Percentiles rank a stretch among this genome's conserved stretches.
phyloP scores from a whole-genome alignment of 2,888 invertebrate species.

The Amorpha juglandis region DNA sequence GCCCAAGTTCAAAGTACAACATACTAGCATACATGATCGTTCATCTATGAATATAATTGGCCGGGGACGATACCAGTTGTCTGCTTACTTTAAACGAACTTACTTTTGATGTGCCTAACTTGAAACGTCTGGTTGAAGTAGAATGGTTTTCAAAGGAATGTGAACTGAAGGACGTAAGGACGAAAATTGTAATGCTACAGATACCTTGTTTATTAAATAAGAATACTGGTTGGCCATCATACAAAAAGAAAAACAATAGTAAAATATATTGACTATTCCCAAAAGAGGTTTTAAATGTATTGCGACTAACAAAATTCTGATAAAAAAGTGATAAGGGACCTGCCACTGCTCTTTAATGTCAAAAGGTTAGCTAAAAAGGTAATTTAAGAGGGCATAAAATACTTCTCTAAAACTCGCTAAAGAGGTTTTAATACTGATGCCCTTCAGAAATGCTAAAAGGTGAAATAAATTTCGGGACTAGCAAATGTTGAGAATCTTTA shows the following conservation, averaged over 20 bases:
- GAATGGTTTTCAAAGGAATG: not conserved
- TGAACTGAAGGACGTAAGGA: not conserved
- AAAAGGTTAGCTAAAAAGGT: not conserved
- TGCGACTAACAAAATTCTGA: not conserved
- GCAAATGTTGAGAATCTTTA: not conserved
- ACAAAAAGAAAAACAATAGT: too few species aligned
- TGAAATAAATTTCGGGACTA: not conserved
- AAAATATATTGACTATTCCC: too few species aligned
- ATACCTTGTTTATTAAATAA: too few species aligned
- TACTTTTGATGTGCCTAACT: conserved; percentile 56
- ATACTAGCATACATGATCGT: conserved; percentile 55
- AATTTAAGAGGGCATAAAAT: not conserved
- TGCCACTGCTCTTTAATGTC: not conserved
- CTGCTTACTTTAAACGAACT: conserved; percentile 65
- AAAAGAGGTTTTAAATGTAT: not conserved
- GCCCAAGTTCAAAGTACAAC: conserved; percentile 14
- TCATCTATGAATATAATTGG: conserved; percentile 79
- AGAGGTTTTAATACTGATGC: conserved; percentile 3
- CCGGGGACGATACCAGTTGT: conserved; percentile 50
- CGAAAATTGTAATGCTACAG: not conserved
- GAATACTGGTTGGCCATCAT: too few species aligned
- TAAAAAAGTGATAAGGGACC: not conserved
- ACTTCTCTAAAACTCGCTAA: not conserved
- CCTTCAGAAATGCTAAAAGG: conserved; percentile 9
- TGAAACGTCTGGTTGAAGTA: not conserved